Evolutionary conservation across 1,140 invertebrate species (phyloP).

Genomic region (Dinoponera quadriceps): DNA sequence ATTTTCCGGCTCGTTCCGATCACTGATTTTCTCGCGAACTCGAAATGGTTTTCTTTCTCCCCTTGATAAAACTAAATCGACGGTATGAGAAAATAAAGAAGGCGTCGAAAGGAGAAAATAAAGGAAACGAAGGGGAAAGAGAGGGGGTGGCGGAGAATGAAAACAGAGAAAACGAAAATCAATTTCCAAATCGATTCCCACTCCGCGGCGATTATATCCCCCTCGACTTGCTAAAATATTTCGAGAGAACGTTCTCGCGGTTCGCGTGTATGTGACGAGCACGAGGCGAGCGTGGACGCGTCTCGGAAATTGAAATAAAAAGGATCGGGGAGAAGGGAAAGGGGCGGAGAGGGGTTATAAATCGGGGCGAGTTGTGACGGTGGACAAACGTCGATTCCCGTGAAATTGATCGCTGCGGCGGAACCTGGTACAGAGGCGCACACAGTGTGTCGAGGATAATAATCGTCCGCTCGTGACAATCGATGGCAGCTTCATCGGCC

Average conservation of each 20-base stretch:
- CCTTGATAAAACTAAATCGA: too few relatives aligned
- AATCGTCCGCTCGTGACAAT: constrained; percentile 54
- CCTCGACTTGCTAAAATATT: neutral
- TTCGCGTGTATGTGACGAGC: neutral
- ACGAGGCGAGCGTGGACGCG: neutral
- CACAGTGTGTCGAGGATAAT: constrained; percentile 48
- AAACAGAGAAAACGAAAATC: too few relatives aligned
- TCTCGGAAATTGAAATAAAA: constrained; percentile 43
- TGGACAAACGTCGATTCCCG: constrained; percentile 40
- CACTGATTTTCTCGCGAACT: too few relatives aligned
- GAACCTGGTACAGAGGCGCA: constrained; percentile 10
- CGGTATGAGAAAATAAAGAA: too few relatives aligned
- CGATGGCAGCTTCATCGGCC: constrained; percentile 55
- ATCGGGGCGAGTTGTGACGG: constrained; percentile 38
- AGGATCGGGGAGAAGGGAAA: neutral
- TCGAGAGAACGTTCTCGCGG: neutral
- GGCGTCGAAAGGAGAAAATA: too few relatives aligned
- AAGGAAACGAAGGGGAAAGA: too few relatives aligned
- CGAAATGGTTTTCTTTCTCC: too few relatives aligned
- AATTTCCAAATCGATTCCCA: too few relatives aligned
- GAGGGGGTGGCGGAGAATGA: too few relatives aligned
- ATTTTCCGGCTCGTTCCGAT: too few relatives aligned
- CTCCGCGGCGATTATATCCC: too few relatives aligned
- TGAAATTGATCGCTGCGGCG: constrained; percentile 49
- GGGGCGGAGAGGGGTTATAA: constrained; percentile 18